A percentile compares a stretch with the other conserved stretches of the same genome.
phyloP scores from a whole-genome alignment of 2,888 invertebrate genomes.

The Mythimna impura region DNA sequence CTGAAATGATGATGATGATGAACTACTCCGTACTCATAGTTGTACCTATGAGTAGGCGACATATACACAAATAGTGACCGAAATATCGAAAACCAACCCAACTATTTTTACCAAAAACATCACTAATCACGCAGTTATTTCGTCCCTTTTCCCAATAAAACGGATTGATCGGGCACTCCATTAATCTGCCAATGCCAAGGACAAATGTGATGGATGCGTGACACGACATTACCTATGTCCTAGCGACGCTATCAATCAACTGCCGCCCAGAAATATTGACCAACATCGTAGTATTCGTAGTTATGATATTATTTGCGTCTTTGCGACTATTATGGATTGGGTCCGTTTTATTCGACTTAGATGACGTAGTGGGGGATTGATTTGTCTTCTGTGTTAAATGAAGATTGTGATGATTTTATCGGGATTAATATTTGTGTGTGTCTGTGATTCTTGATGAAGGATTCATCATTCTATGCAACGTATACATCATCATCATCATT shows the following conservation, averaged over 20 bases:
- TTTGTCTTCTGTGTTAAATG: slow-evolving; percentile 13
- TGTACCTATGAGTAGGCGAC: too few relatives aligned
- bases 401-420: slow-evolving; percentile 7
- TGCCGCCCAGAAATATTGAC: slow-evolving; percentile 52
- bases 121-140: slow-evolving; percentile 43
- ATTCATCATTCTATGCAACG: too few relatives aligned
- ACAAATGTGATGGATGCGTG: slow-evolving; percentile 77
- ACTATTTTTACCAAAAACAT: slow-evolving; percentile 28
- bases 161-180: slow-evolving; percentile 71
- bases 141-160: slow-evolving; percentile 63
- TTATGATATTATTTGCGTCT: slow-evolving; percentile 48
- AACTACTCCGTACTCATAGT: too few relatives aligned
- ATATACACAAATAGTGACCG: too few relatives aligned
- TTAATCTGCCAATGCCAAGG: slow-evolving; percentile 81
- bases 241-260: slow-evolving; percentile 58
- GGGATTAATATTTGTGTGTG: background rate
- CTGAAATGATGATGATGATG: too few relatives aligned
- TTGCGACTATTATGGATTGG: slow-evolving; percentile 48
- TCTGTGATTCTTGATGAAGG: background rate
- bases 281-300: slow-evolving; percentile 33
- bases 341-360: slow-evolving; percentile 42
- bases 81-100: background rate
- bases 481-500: too few relatives aligned
- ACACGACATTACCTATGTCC: slow-evolving; percentile 78
- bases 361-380: slow-evolving; percentile 2